Evolutionary conservation across 2,888 invertebrate species (phyloP), one percentile per base, ranked within the genome.

Genomic region (Sinodicranocentrus sp.): DNA sequence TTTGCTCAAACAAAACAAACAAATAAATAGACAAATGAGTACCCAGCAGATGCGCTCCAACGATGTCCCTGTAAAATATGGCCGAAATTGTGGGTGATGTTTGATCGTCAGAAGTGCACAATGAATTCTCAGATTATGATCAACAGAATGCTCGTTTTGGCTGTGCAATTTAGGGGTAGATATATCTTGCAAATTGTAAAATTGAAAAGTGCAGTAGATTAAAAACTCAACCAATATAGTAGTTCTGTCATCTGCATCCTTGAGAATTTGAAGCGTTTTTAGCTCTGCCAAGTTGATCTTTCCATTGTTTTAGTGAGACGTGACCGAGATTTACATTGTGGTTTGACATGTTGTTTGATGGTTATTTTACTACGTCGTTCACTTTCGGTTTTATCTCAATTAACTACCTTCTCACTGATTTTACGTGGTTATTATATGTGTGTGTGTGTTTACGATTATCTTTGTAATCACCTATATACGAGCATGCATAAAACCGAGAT

Each of bases 361-460:
- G 10, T 54, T 59, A 63, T 63, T 28, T 33, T 48, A 33, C 33
- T 33, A n/a, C 17, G 15, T 67, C 28, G 77, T 61, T 70, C 59
- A 70, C 78, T 78, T 78, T 78, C 78, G 78, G 78, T 78, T 78
- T 78, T 70, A 70, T 78, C 67, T 78, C 39, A 52, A 70, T 70
- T 26, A 68, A 43, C n/a, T 10, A 8, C 67, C 28, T 33, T 65
- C 10, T 19, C 75, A 65, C 52, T 63, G 63, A 17, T 25, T 61
- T 48, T 48, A 48, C n/a, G 48, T 15, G 15, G 48, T 48, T 13
- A 6, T 48, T 17, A 48, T 48, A 13, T 5, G n/a, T 48, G 48
- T 39, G 39, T 39, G 39, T 39, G 39, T 39, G 39, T 13, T 6
- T 39, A 39, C 6, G 39, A 39, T n/a, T n/a, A n/a, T n/a, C n/a